phyloP scores from a whole-genome alignment of 2,797 vertebrate genomes.

The Microhierax caerulescens region DNA sequence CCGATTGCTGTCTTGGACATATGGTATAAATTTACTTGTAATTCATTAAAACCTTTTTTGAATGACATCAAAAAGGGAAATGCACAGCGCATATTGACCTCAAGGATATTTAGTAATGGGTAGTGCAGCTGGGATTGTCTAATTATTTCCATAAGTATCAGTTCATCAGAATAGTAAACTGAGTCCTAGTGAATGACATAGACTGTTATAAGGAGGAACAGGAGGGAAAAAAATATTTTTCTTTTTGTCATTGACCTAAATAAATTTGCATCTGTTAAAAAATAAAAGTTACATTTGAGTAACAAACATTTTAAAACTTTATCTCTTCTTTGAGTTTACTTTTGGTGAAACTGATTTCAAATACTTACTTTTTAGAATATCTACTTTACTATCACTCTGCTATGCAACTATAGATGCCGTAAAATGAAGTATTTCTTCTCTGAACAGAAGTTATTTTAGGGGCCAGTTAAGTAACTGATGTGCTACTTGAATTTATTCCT shows the following conservation, averaged over 20 bases:
- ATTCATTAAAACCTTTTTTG: conserved; percentile 13
- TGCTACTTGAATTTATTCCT: background rate
- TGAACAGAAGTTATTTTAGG: background rate
- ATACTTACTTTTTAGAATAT: background rate
- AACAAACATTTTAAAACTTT: background rate
- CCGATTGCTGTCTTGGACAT: background rate
- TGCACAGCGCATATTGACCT: background rate
- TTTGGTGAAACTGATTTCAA: background rate
- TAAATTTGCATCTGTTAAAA: background rate
- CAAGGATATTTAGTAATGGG: background rate
- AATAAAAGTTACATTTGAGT: background rate
- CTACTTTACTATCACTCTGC: background rate
- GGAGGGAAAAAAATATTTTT: background rate
- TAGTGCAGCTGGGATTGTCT: background rate
- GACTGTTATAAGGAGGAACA: background rate
- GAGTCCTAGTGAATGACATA: background rate
- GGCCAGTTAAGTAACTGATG: background rate
- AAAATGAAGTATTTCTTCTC: background rate
- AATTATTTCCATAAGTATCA: conserved; percentile 21
- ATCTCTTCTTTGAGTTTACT: background rate
- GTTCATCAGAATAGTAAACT: background rate
- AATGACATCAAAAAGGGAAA: background rate
- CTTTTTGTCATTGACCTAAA: background rate
- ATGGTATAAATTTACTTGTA: conserved; percentile 9
- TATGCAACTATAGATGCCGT: background rate